A percentile compares a stretch with the other conserved stretches of the same genome.
These are phyloP conservation scores for Pelobates fuscus DNA, from an alignment of 2,113 vertebrate genomes.

Conservation along the genomic window DNA sequence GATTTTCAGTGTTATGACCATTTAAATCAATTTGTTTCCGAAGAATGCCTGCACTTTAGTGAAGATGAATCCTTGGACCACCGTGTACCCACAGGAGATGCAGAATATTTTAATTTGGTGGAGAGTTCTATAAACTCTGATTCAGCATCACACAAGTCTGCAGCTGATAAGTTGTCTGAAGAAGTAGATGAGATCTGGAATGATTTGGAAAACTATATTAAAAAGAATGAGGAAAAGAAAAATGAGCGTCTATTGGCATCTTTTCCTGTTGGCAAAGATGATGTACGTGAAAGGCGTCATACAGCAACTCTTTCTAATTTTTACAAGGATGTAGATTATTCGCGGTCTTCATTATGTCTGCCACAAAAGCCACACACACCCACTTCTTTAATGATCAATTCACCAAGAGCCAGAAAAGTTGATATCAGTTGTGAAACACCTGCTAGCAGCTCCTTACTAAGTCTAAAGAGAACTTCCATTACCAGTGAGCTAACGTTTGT, in stretches of 20 bases:
- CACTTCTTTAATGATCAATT: constrained; percentile 69
- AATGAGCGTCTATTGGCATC: constrained; percentile 87
- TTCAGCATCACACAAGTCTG: constrained; percentile 67
- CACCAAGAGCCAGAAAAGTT: constrained; percentile 74
- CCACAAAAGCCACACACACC: constrained; percentile 75
- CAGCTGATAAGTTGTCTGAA: constrained; percentile 84
- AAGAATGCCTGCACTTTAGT: constrained; percentile 82
- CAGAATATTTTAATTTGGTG: constrained; percentile 67
- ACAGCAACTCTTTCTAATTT: constrained; percentile 60
- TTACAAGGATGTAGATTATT: constrained; percentile 64
- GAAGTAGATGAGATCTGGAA: constrained; percentile 97
- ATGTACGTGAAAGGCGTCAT: constrained; percentile 59
- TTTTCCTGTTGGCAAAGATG: constrained; percentile 85
- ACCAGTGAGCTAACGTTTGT: constrained; percentile 71
- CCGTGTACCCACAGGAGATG: constrained; percentile 62
- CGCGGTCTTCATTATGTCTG: constrained; percentile 65
- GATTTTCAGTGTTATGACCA: constrained; percentile 71
- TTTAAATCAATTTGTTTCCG: constrained; percentile 74
- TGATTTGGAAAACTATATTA: constrained; percentile 97
- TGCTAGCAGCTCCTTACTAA: constrained; percentile 68
- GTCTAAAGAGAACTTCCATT: constrained; percentile 74
- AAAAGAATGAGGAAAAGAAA: constrained; percentile 90
- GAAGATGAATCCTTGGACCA: constrained; percentile 71
- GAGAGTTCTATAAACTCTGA: constrained; percentile 74
- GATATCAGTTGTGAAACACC: constrained; percentile 71